Base-by-base conservation (phyloP, 2,113 vertebrate genomes). In the Rhadina sibilatrix region DNA sequence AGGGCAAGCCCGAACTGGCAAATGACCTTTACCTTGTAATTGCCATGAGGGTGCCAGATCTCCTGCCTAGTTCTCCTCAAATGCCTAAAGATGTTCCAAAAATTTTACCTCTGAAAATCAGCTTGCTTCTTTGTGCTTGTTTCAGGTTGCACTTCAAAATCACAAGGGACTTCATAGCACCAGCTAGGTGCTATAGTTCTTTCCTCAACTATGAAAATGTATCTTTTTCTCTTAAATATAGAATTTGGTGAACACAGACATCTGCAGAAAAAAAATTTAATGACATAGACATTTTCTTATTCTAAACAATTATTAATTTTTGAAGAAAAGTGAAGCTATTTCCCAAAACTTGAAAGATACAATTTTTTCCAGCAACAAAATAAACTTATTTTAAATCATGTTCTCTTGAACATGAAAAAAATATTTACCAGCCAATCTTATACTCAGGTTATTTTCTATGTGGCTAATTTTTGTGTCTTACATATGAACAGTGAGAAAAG, bases 41-140 rank as follows among this genome's bases (percentile, higher is more conserved):
- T 83, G 22, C 47, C 24, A 3, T 14, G 3, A 6, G 7, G 3
- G 1, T 10, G 9, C 83, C 1, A 2, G 11, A 28, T n/a, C 3
- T n/a, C 18, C 20, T 66, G 38, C 5, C 47, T 87, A n/a, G 5
- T 12, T 87, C 28, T 78, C 19, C 13, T 61, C 47, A 49, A 64
- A 46, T 25, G 12, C 12, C 53, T 72, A 35, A 53, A 71, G 61
- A 10, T 40, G 10, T 17, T 79, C 24, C 10, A 53, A 11, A 21
- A 82, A 83, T 40, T 79, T 89, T 23, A 50, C 11, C 12, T 83
- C 31, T 2, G 4, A 66, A 94, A 87, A 66, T 33, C 21, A 66
- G 4, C 23, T 40, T 64, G 2, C 27, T 77, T 18, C 37, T 75
- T 42, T 50, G 12, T 37, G 12, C 15, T 10, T 63, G 5, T 56